Conservation (phyloP, 2,113 vertebrate genomes). For the Perccottus glenii region DNA sequence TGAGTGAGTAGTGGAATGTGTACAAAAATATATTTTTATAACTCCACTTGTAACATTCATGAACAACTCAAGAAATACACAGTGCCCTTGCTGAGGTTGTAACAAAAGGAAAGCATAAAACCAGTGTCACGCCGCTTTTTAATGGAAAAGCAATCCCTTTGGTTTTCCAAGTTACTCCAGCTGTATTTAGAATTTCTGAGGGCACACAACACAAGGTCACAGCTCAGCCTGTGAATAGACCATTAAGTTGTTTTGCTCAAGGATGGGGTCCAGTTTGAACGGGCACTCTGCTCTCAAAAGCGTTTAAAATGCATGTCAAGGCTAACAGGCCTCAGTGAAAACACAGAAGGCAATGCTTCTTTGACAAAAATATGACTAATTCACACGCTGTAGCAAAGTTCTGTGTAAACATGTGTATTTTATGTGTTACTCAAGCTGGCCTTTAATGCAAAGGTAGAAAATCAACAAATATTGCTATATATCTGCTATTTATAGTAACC, state of each 20-base stretch:
- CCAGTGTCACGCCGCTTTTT: conserved; percentile 36
- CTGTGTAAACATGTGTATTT: not conserved
- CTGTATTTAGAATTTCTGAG: conserved; percentile 52
- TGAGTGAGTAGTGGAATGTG: conserved; percentile 31
- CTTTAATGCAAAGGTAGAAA: not conserved
- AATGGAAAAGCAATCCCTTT: conserved; percentile 62
- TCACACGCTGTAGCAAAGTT: not conserved
- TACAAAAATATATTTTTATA: conserved; percentile 25
- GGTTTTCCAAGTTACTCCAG: conserved; percentile 52
- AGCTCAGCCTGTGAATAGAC: conserved; percentile 50
- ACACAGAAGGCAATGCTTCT: not conserved
- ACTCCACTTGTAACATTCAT: conserved; percentile 31
- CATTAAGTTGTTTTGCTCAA: conserved; percentile 62
- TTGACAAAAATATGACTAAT: not conserved
- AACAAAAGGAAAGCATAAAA: conserved; percentile 45
- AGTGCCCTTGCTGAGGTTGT: conserved; percentile 33
- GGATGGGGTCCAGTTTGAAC: conserved; percentile 37
- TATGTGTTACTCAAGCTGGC: not conserved
- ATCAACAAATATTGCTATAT: not conserved
- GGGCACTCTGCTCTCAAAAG: conserved; percentile 18
- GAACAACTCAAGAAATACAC: conserved; percentile 29
- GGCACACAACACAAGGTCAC: conserved; percentile 55
- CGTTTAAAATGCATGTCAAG: conserved; percentile 59
- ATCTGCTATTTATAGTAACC: not conserved
- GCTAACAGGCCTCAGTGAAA: conserved; percentile 36